Evolutionary conservation across 2,888 invertebrate genomes (phyloP).

Genomic region (Pinctada fucata): DNA sequence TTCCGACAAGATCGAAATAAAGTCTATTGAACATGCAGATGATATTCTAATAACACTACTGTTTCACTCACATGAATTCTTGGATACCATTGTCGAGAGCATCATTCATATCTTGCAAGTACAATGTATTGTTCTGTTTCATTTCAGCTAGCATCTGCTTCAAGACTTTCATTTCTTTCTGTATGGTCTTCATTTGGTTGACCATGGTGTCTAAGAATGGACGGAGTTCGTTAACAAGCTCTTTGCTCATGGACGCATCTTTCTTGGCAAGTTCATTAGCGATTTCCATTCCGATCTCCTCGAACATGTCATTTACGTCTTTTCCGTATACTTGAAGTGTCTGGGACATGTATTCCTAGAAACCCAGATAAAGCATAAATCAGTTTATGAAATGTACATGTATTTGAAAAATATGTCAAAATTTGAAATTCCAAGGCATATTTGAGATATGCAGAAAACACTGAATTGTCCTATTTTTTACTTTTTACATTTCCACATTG

Average conservation of each 20-base stretch:
- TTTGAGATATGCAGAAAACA: no score
- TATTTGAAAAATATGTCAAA: no score
- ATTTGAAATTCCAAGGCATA: no score
- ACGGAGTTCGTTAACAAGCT: conserved; percentile 54
- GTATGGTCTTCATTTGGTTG: conserved; percentile 45
- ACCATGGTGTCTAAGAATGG: conserved; percentile 49
- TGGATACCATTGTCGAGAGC: conserved; percentile 38
- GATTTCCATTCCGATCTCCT: conserved; percentile 37
- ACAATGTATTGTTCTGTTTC: conserved; percentile 59
- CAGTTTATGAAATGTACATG: no score
- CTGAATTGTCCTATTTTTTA: no score
- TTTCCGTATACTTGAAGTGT: conserved; percentile 40
- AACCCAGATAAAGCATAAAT: neutral
- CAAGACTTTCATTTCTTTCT: conserved; percentile 48
- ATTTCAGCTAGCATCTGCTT: conserved; percentile 53
- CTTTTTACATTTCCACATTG: no score
- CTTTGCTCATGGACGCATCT: conserved; percentile 52
- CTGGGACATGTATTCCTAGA: conserved; percentile 42
- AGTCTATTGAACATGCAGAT: no score
- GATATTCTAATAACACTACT: no score
- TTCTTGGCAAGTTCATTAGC: conserved; percentile 53
- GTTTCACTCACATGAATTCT: conserved; percentile 46
- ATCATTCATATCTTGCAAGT: conserved; percentile 55
- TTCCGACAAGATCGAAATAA: no score
- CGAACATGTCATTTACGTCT: conserved; percentile 43